Conservation (phyloP, 2,888 invertebrate species). For the Lasioglossum oenotherae region DNA sequence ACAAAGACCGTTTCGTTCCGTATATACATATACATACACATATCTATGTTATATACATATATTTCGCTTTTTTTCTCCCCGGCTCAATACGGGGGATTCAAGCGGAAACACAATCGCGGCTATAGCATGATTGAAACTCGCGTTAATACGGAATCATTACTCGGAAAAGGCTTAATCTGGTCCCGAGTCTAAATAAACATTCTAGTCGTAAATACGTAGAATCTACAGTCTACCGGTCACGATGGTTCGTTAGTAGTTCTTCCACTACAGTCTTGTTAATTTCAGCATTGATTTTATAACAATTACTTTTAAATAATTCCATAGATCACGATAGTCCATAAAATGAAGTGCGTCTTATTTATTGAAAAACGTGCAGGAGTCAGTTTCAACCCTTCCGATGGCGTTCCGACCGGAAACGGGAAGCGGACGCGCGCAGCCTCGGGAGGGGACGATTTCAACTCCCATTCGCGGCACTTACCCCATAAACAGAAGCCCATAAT, state of each 20-base stretch:
- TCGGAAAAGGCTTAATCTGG: neutral
- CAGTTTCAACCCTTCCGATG: constrained; percentile 18
- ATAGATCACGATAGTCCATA: neutral
- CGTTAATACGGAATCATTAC: constrained; percentile 10
- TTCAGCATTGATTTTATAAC: neutral
- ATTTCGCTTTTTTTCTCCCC: neutral
- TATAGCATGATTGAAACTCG: constrained; percentile 52
- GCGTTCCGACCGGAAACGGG: constrained; percentile 56
- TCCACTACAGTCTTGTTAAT: neutral
- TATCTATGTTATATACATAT: constrained; percentile 6
- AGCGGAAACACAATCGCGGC: constrained; percentile 32
- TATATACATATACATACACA: neutral
- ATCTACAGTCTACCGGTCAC: too few species aligned
- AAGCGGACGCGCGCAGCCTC: constrained; percentile 34
- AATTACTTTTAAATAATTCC: too few species aligned
- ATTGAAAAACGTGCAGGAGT: neutral
- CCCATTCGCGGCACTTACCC: constrained; percentile 54
- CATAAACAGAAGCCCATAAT: constrained; percentile 63
- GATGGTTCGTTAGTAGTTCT: neutral
- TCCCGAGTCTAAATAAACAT: neutral
- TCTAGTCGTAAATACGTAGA: too few species aligned
- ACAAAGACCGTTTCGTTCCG: constrained; percentile 28
- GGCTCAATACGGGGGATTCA: constrained; percentile 12
- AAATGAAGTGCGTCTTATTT: neutral
- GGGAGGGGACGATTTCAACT: constrained; percentile 47